Conservation (phyloP, 2,113 vertebrate species). For the Erythrocercus mccallii region DNA sequence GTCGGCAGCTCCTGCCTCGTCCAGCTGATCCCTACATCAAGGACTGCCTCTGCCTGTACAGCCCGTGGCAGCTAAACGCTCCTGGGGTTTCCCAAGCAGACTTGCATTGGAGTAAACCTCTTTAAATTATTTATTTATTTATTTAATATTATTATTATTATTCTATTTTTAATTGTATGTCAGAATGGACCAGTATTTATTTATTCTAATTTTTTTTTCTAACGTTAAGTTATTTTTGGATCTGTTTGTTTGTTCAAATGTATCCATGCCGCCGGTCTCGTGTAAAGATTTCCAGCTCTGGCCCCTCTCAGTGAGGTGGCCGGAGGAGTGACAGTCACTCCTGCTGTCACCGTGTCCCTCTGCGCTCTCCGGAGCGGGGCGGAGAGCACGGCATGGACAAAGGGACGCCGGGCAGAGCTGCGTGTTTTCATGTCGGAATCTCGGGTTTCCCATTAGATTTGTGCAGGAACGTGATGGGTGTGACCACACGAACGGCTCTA, state of each 20-base stretch:
- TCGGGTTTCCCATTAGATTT: not conserved
- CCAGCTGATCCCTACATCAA: not conserved
- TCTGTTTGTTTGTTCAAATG: conserved; percentile 20
- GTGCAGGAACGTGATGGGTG: not conserved
- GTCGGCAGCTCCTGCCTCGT: accelerated
- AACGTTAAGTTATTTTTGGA: conserved; percentile 24
- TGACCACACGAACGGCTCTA: not conserved
- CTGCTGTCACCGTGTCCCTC: not conserved
- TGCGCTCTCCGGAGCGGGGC: not conserved
- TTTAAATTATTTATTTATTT: conserved; percentile 66
- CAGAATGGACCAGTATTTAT: conserved; percentile 58
- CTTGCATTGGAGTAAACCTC: not conserved
- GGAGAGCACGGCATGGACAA: accelerated
- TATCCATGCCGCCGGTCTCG: not conserved
- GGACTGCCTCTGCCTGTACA: not conserved
- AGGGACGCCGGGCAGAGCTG: not conserved
- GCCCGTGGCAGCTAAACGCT: not conserved
- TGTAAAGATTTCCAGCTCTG: not conserved
- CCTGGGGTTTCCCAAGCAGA: not conserved
- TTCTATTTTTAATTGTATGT: conserved; percentile 1
- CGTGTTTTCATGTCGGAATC: not conserved
- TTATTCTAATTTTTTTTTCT: conserved; percentile 21
- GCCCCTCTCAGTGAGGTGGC: not conserved
- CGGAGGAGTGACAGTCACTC: not conserved
- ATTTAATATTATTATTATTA: not conserved